phyloP scores from a whole-genome alignment of 2,888 invertebrate genomes.

The Drepana falcataria region DNA sequence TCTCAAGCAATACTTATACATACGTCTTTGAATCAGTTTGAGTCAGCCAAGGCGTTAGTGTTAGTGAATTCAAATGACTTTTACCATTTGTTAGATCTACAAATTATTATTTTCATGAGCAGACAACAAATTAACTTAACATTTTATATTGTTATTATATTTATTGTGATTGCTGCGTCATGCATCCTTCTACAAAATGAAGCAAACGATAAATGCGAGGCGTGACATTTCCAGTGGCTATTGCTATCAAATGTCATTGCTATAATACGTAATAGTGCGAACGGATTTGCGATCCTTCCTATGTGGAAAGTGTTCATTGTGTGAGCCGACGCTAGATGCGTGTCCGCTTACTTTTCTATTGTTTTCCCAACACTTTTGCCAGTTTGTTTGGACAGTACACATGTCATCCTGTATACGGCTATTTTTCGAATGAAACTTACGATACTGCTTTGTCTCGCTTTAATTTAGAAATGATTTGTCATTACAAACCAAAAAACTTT shows the following conservation, averaged over 20 bases:
- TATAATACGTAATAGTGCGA: conserved; percentile 1
- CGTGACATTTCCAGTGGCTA: conserved; percentile 1
- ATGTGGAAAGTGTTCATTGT: conserved; percentile 8
- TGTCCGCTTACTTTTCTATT: conserved; percentile 64
- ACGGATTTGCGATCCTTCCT: conserved; percentile 4
- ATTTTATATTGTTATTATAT: not conserved
- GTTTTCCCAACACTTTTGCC: conserved; percentile 32
- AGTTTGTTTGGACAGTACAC: conserved; percentile 13
- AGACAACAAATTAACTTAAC: not conserved
- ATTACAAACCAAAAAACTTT: not conserved
- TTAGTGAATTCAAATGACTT: no score
- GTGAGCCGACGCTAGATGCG: conserved; percentile 39
- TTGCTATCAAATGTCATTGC: conserved; percentile 3
- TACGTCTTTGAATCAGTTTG: no score
- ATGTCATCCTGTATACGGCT: conserved; percentile 1
- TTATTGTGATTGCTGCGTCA: not conserved
- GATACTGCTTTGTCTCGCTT: not conserved
- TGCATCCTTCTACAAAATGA: not conserved
- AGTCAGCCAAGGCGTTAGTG: no score
- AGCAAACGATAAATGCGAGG: conserved; percentile 2
- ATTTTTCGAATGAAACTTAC: not conserved
- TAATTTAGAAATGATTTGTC: not conserved
- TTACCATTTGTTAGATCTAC: not conserved
- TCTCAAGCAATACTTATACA: no score
- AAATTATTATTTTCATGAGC: not conserved